These are phyloP conservation scores for Cyclura pinguis DNA, from an alignment of 2,797 vertebrate genomes.

Conservation along the genomic window DNA sequence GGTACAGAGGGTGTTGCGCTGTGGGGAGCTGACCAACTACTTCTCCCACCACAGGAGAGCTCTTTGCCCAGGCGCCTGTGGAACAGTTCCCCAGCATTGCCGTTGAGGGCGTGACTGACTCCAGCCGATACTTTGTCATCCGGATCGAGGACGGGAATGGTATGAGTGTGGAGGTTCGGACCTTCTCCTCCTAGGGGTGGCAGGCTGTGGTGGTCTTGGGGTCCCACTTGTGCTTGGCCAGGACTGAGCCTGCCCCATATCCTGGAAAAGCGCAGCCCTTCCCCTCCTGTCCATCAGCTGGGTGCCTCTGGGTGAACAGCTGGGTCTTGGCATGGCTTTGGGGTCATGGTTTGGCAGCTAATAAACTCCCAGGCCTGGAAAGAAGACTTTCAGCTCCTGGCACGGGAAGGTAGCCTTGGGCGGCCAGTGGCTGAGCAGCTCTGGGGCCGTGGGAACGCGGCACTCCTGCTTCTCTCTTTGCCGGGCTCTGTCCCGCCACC, in stretches of 20 bases:
- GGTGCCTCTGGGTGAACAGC: too few species aligned
- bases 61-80: slow-evolving; percentile 94
- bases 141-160: slow-evolving; percentile 92
- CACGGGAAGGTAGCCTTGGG: too few species aligned
- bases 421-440: too few species aligned
- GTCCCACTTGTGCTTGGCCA: background rate
- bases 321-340: background rate
- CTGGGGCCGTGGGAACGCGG: too few species aligned
- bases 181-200: background rate
- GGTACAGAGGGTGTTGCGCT: too few species aligned
- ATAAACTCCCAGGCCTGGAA: too few species aligned
- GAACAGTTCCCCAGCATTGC: slow-evolving; percentile 91
- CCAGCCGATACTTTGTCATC: slow-evolving; percentile 96
- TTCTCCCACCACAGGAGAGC: slow-evolving; percentile 83
- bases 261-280: background rate
- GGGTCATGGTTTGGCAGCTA: background rate
- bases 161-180: slow-evolving; percentile 54
- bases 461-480: background rate
- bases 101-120: slow-evolving; percentile 92
- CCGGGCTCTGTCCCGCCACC: too few species aligned
- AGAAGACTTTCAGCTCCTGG: too few species aligned
- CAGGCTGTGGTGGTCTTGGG: background rate
- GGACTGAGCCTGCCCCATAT: too few species aligned
- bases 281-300: background rate
- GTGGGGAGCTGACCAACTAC: too few species aligned